A percentile compares a stretch with the other conserved stretches of the same genome.
Conservation (phyloP, 2,113 vertebrate genomes). For the Sinosuthora webbiana region DNA sequence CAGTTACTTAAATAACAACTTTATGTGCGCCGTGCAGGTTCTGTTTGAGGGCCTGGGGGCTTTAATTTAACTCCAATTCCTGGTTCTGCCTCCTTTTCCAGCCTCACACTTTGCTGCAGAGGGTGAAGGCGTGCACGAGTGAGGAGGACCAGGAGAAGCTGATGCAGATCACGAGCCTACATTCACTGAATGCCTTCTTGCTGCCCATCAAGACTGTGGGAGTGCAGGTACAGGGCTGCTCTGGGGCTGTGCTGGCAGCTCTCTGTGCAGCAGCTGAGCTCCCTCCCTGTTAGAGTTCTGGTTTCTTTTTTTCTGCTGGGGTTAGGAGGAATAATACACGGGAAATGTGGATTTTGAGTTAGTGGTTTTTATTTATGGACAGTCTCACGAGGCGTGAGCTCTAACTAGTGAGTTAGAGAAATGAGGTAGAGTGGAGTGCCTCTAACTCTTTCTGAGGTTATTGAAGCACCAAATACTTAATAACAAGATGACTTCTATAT, state of each 20-base stretch:
- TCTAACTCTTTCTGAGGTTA: no score
- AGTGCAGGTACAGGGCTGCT: conserved; percentile 84
- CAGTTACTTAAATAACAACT: neutral
- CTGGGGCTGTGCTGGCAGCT: neutral
- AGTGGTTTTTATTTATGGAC: no score
- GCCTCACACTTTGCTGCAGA: conserved; percentile 93
- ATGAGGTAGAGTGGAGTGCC: no score
- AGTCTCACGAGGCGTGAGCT: no score
- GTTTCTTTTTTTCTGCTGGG: no score
- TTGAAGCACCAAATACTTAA: no score
- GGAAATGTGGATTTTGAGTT: no score
- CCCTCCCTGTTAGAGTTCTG: neutral
- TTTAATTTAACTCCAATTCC: neutral
- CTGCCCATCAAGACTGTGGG: conserved; percentile 98
- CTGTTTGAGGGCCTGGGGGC: neutral
- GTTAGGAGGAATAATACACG: no score
- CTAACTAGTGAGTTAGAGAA: no score
- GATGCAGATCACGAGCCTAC: conserved; percentile 97
- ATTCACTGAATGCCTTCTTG: conserved; percentile 98
- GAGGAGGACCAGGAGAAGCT: conserved; percentile 98
- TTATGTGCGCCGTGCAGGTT: neutral
- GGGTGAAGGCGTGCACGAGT: conserved; percentile 94
- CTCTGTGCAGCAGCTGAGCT: neutral
- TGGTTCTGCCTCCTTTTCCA: conserved; percentile 55
- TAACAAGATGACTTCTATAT: no score